A percentile compares a stretch with the other conserved stretches of the same genome.
phyloP scores from a whole-genome alignment of 1,140 invertebrate species.

The Alviniconcha marisindica region DNA sequence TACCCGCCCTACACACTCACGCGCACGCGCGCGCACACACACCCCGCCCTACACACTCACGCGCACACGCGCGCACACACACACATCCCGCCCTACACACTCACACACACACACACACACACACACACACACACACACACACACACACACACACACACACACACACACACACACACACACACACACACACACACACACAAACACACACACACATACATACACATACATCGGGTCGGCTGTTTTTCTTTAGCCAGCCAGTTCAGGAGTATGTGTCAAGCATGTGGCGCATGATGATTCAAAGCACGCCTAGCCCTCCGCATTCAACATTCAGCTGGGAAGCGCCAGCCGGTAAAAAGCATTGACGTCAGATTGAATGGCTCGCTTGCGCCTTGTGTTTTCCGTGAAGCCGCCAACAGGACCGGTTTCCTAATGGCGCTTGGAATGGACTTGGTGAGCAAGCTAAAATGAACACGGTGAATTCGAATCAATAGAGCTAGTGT shows the following conservation, averaged over 20 bases:
- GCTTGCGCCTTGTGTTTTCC: too few species aligned
- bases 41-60: too few species aligned
- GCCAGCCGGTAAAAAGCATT: background rate
- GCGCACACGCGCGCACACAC: background rate
- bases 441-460: too few species aligned
- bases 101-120: background rate
- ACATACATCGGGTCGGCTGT: too few species aligned
- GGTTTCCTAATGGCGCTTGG: too few species aligned
- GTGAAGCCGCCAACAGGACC: too few species aligned
- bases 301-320: background rate
- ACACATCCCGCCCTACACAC: background rate
- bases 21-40: too few species aligned
- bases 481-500: too few species aligned
- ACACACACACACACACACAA: slow-evolving; percentile 3
- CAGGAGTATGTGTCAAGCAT: too few species aligned
- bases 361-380: background rate
- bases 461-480: too few species aligned
- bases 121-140: background rate
- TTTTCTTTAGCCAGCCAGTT: too few species aligned
- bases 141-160: background rate
- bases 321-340: background rate
- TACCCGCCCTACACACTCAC: too few species aligned
- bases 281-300: background rate
- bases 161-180: slow-evolving; percentile 3
- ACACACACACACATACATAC: background rate